Evolutionary conservation across 2,797 vertebrate species (phyloP), one percentile per base, ranked within the genome.

Genomic region (Rousettus madagascariensis): DNA sequence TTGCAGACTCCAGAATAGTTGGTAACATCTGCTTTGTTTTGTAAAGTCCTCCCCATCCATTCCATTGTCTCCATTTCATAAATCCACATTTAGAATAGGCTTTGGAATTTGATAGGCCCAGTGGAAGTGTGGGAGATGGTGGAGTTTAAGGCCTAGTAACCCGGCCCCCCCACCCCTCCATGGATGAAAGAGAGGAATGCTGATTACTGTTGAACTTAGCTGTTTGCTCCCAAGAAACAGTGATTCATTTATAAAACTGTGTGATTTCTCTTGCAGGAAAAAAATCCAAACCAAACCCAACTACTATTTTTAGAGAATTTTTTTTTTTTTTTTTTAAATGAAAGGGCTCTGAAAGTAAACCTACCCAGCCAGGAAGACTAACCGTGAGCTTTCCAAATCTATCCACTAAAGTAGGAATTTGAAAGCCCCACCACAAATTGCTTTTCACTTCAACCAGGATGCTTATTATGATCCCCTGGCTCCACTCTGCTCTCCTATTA

Each of bases 381-480:
- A 93, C 36, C 46, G 78, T 96, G 95, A 95, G 92, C 95, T 95
- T 96, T 97, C 97, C 96, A 97, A 97, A 95, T 96, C 88, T 41
- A 90, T 97, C 92, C 63, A 69, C 96, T 96, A 95, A 96, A 95
- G 91, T 26, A 93, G 95, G 97, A 97, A 97, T 97, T 96, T 96
- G 96, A 97, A 97, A 96, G 86, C 83, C 36, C 91, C 59, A 97
- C 97, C 96, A 93, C 97, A 97, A 97, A 97, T 95, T 97, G 95
- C 96, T 96, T 97, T 96, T 95, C 92, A 94, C 90, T 97, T 96
- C 88, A 96, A 94, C 92, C 88, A 84, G 96, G 65, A 96, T 94
- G 90, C 92, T 95, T 95, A 97, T 97, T 97, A 97, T 83, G 95
- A 91, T 95, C 91, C 95, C 95, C 89, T 96, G 97, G 96, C 94